Base-by-base conservation (phyloP, 1,140 invertebrate genomes). In the Charaxes varanes region DNA sequence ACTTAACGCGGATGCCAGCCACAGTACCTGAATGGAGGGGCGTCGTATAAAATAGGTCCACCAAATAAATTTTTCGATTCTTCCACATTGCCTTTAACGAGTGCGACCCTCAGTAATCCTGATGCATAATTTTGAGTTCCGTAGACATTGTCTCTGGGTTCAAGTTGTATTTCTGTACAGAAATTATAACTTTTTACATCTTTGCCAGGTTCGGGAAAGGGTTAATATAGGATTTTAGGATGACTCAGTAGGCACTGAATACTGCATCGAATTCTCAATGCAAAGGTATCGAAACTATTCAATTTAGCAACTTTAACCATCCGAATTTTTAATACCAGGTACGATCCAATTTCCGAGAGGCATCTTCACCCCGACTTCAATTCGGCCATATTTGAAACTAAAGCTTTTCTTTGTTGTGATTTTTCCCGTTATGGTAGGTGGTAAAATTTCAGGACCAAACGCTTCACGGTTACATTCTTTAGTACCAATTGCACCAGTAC, bases 281-380 rank as follows among this genome's bases (percentile, higher is more conserved):
- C n/a, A n/a, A n/a, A n/a, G n/a, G n/a, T n/a, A n/a, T n/a, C n/a
- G n/a, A n/a, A n/a, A n/a, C n/a, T n/a, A n/a, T n/a, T n/a, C n/a
- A n/a, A n/a, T n/a, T n/a, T n/a, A n/a, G n/a, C n/a, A n/a, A n/a
- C n/a, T n/a, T n/a, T n/a, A n/a, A n/a, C n/a, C n/a, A n/a, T n/a
- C n/a, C n/a, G 8, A 22, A 26, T 26, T n/a, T 8, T 26, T 37
- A 11, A 44, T 77, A 91, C 91, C 87, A 63, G 92, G 92, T 86
- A 91, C 91, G 1, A 94, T 52, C 92, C 93, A 95, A 63, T 93
- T 90, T 23, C 93, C 93, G 41, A 84, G 70, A 0, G 93, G 92
- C 71, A 94, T 84, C 66, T 90, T 93, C 0, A 92, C 92, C 7
- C 87, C 82, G n/a, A 94, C 86, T 67, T 94, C 92, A 5, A 94